Percentiles rank a stretch among this genome's conserved stretches.
These are phyloP conservation scores for Planiliza haematocheilus DNA, from an alignment of 2,113 vertebrate genomes.

Conservation along the genomic window DNA sequence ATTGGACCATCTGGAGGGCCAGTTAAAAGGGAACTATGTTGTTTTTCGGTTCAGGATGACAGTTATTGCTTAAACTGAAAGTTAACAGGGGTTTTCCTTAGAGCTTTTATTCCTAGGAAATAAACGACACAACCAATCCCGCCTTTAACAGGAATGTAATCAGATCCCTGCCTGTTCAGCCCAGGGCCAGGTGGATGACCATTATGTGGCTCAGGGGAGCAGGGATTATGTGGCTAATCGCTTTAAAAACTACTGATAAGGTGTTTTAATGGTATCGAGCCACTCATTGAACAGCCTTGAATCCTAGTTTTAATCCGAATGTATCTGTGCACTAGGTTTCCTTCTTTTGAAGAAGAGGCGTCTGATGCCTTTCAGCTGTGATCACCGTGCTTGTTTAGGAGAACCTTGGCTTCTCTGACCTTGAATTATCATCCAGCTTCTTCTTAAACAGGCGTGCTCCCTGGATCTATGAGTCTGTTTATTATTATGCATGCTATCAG, in stretches of 20 bases:
- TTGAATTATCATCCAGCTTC: slow-evolving; percentile 39
- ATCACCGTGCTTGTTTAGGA: slow-evolving; percentile 9
- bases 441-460: slow-evolving; percentile 18
- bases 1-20: too few species aligned
- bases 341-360: neutral
- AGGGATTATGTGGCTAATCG: neutral
- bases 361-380: neutral
- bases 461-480: slow-evolving; percentile 27
- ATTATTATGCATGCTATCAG: slow-evolving; percentile 41
- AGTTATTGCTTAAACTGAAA: too few species aligned
- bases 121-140: neutral
- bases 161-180: neutral
- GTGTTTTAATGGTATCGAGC: too few species aligned
- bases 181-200: neutral
- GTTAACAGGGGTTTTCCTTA: too few species aligned
- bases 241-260: neutral
- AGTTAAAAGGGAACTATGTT: too few species aligned
- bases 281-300: neutral
- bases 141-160: neutral
- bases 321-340: neutral
- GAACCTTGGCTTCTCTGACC: slow-evolving; percentile 22
- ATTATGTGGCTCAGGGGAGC: neutral
- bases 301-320: neutral
- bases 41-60: too few species aligned
- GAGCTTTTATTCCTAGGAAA: too few species aligned